These are phyloP conservation scores for Lasioglossum calceatum DNA, from an alignment of 2,888 invertebrate genomes.

Conservation along the genomic window DNA sequence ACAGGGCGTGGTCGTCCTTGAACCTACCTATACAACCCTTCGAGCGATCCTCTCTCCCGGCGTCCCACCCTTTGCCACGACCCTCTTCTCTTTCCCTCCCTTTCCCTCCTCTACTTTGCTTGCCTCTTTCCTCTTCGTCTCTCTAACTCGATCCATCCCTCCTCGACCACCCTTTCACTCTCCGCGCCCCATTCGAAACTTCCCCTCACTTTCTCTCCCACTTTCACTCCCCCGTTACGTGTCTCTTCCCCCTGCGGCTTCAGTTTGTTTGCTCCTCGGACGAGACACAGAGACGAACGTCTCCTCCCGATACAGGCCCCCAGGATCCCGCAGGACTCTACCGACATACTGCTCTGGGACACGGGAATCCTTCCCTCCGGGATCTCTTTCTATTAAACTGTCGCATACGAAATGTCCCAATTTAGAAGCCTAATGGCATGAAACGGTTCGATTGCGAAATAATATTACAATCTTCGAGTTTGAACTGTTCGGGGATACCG, in stretches of 20 bases:
- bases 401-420: not conserved
- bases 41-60: constrained; percentile 57
- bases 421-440: not conserved
- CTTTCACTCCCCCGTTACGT: constrained; percentile 52
- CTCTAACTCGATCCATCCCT: constrained; percentile 25
- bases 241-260: constrained; percentile 20
- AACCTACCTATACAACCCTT: constrained; percentile 76
- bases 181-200: constrained; percentile 35
- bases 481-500: too few species aligned
- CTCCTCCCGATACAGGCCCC: constrained; percentile 50
- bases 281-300: constrained; percentile 53
- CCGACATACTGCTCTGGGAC: not conserved
- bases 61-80: constrained; percentile 38
- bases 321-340: not conserved
- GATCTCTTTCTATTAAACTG: not conserved
- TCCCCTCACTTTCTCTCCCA: constrained; percentile 61
- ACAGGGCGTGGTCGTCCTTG: constrained; percentile 84
- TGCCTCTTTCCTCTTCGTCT: constrained; percentile 8
- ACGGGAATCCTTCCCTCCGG: not conserved
- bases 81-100: constrained; percentile 26
- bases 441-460: not conserved
- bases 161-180: constrained; percentile 43
- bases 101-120: constrained; percentile 37
- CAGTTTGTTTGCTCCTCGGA: constrained; percentile 48
- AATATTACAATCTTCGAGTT: not conserved